Percentiles rank a stretch among this genome's conserved stretches.
Conservation (phyloP, 2,888 invertebrate species). For the Zootermopsis nevadensis region DNA sequence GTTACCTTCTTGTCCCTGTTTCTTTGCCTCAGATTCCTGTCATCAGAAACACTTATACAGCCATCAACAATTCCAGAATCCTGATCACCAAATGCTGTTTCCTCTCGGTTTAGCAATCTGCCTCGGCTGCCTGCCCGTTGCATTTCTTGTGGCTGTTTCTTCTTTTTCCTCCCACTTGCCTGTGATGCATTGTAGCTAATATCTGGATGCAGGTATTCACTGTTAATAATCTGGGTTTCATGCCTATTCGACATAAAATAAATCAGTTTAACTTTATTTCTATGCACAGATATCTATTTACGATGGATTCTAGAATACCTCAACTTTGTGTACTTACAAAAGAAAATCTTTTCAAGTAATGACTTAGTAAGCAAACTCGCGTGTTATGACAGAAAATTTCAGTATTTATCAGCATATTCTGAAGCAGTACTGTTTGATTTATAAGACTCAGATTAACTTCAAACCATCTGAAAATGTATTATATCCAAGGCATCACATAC, state of each 20-base stretch:
- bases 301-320: not conserved
- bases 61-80: slow-evolving; percentile 43
- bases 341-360: not conserved
- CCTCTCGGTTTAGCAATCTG: slow-evolving; percentile 30
- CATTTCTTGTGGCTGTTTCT: not conserved
- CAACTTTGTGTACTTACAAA: not conserved
- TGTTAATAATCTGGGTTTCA: not conserved
- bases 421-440: too few species aligned
- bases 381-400: too few species aligned
- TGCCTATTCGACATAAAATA: not conserved
- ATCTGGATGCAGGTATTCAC: slow-evolving; percentile 23
- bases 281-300: too few species aligned
- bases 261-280: too few species aligned
- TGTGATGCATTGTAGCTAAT: slow-evolving; percentile 17
- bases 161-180: slow-evolving; percentile 15
- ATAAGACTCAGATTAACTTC: too few species aligned
- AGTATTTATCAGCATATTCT: too few species aligned
- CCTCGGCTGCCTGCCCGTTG: slow-evolving; percentile 2
- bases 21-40: not conserved
- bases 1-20: slow-evolving; percentile 23
- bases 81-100: slow-evolving; percentile 14
- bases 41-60: slow-evolving; percentile 17
- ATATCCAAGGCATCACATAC: not conserved
- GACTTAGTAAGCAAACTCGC: not conserved
- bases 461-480: not conserved